phyloP scores from a whole-genome alignment of 2,113 vertebrate species.

The Mastomys natalensis region DNA sequence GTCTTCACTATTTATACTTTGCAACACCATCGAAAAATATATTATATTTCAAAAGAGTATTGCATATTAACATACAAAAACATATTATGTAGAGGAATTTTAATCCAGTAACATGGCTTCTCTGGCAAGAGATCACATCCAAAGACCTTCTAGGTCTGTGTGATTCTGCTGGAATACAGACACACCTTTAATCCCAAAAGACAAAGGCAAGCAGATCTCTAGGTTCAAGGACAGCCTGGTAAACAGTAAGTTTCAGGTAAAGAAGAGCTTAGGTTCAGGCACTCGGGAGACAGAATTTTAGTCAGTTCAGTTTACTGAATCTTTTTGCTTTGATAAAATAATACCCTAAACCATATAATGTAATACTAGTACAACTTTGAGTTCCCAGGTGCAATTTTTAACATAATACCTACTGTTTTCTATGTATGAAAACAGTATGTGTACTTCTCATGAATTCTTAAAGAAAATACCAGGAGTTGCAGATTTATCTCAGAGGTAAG shows the following conservation, averaged over 20 bases:
- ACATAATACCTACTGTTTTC: constrained; percentile 11
- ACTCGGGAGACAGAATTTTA: neutral
- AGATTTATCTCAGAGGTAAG: neutral
- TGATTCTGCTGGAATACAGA: too few relatives aligned
- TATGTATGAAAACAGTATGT: neutral
- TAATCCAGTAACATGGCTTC: too few relatives aligned
- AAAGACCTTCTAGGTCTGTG: too few relatives aligned
- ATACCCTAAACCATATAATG: neutral
- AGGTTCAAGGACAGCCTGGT: too few relatives aligned
- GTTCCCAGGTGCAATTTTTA: neutral
- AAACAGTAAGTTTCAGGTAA: too few relatives aligned
- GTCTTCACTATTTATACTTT: neutral
- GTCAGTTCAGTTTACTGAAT: too few relatives aligned
- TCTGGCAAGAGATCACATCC: too few relatives aligned
- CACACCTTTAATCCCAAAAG: too few relatives aligned
- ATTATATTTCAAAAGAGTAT: neutral
- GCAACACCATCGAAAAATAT: neutral
- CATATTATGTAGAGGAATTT: neutral
- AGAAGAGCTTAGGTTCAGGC: neutral
- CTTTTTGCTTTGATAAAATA: neutral
- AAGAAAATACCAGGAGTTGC: neutral
- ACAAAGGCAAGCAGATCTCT: too few relatives aligned
- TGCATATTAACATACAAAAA: constrained; percentile 5
- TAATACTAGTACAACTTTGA: neutral
- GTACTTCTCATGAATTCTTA: neutral